Conservation (phyloP, 1,140 invertebrate species). For the Papilio aristodemus region DNA sequence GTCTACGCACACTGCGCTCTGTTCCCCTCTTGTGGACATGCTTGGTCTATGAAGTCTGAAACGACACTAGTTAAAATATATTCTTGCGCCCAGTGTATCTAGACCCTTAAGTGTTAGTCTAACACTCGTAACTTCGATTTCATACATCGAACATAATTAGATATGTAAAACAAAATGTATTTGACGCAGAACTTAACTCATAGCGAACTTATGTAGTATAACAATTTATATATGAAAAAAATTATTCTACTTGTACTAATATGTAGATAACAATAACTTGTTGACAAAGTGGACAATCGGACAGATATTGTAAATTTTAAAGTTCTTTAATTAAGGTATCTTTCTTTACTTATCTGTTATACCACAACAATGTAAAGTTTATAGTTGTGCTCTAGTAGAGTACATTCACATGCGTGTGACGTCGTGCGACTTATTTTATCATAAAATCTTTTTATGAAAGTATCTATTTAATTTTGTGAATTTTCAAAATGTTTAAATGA, state of each 20-base stretch:
- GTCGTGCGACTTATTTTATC: too few relatives aligned
- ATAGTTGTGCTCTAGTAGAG: too few relatives aligned
- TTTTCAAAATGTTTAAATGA: too few relatives aligned
- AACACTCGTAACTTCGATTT: not conserved
- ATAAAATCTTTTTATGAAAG: too few relatives aligned
- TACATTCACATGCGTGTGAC: too few relatives aligned
- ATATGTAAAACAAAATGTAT: not conserved
- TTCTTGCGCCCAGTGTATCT: not conserved
- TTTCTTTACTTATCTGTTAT: too few relatives aligned
- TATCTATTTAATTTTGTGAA: too few relatives aligned
- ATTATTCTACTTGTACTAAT: not conserved
- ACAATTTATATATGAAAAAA: not conserved
- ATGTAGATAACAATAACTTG: not conserved
- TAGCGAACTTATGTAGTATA: not conserved
- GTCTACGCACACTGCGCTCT: not conserved
- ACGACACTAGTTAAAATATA: too few relatives aligned
- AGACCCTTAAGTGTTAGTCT: not conserved
- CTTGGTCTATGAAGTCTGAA: too few relatives aligned
- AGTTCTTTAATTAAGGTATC: too few relatives aligned
- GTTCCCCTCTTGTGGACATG: not conserved
- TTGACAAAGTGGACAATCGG: not conserved
- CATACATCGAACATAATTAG: not conserved
- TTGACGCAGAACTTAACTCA: not conserved
- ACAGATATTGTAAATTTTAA: too few relatives aligned
- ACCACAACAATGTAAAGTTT: too few relatives aligned